Conservation (phyloP, 2,113 vertebrate genomes). For the Hipposideros armiger region DNA sequence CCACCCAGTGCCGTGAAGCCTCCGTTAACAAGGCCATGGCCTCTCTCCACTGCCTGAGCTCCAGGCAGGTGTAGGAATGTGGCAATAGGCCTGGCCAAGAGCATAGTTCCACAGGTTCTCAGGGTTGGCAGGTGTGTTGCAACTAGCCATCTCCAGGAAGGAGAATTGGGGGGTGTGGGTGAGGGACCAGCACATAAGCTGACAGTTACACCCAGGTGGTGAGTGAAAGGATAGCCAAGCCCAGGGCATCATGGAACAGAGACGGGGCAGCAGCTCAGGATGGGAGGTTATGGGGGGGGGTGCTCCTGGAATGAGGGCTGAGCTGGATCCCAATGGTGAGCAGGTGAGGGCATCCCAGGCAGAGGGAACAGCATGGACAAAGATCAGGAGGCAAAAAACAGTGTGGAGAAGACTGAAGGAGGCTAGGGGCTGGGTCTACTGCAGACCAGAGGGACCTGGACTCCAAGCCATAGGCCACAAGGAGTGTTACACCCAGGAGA, state of each 20-base stretch:
- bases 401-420: accelerated
- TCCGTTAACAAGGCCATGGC: accelerated
- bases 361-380: background rate
- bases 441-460: background rate
- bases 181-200: background rate
- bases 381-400: background rate
- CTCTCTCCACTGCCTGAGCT: background rate
- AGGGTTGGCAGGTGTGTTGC: background rate
- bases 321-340: background rate
- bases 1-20: background rate
- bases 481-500: background rate
- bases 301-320: background rate
- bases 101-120: background rate
- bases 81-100: background rate
- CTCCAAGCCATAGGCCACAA: background rate
- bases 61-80: background rate
- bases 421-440: background rate
- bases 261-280: background rate
- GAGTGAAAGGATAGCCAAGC: background rate
- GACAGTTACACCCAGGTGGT: background rate
- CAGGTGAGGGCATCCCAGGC: background rate
- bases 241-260: background rate
- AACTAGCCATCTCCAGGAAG: background rate
- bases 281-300: background rate
- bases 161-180: too few relatives aligned